Evolutionary conservation across 2,888 invertebrate genomes (phyloP).

Genomic region (Chrysolina oricalcia): DNA sequence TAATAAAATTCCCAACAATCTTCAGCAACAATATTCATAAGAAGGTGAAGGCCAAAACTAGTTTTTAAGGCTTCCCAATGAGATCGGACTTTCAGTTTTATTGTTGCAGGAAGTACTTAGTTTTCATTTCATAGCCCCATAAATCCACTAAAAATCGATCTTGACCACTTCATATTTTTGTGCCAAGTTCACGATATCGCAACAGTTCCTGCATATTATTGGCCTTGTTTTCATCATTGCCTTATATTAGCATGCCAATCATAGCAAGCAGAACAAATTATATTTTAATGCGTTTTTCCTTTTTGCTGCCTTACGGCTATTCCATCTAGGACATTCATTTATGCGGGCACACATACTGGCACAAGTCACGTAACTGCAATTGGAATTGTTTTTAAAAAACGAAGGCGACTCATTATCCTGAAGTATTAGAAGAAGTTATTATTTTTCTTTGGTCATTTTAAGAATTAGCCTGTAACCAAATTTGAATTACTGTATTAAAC

Average conservation of each 20-base stretch:
- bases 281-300: constrained; percentile 31
- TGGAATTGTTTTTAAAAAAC: constrained; percentile 1
- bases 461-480: no score
- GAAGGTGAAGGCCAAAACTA: neutral
- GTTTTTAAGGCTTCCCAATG: neutral
- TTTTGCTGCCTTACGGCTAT: constrained; percentile 16
- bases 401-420: neutral
- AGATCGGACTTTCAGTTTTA: neutral
- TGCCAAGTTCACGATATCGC: constrained; percentile 42
- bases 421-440: no score
- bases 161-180: constrained; percentile 24
- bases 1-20: no score
- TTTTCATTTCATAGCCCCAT: neutral
- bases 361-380: constrained; percentile 14
- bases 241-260: constrained; percentile 38
- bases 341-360: constrained; percentile 15
- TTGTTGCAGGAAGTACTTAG: neutral
- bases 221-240: constrained; percentile 37
- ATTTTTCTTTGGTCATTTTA: no score
- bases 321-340: constrained; percentile 29
- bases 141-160: constrained; percentile 26
- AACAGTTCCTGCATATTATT: constrained; percentile 32
- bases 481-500: no score
- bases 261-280: constrained; percentile 23
- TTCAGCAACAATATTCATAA: neutral